Evolutionary conservation across 1,140 invertebrate species (phyloP).

Genomic region (Cotesia chilonis): DNA sequence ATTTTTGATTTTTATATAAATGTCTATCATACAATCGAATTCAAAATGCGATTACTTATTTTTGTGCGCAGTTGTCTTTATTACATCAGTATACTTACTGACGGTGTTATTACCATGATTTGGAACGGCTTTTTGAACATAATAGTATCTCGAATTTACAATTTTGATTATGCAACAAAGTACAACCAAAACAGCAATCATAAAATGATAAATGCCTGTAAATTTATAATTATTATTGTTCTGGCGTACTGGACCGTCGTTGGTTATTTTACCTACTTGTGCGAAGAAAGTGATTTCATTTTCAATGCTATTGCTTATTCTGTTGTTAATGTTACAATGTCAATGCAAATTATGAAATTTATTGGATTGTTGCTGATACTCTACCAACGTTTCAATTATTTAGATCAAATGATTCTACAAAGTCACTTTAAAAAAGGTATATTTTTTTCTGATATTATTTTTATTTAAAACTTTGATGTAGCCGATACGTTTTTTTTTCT

Average conservation of each 20-base stretch:
- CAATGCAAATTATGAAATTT: constrained; percentile 45
- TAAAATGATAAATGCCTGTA: constrained; percentile 5
- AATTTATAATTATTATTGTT: constrained; percentile 6
- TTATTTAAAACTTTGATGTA: neutral
- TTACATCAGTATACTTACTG: constrained; percentile 40
- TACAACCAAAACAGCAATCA: constrained; percentile 24
- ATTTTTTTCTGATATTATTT: neutral
- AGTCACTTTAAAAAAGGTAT: neutral
- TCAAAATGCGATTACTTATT: constrained; percentile 32
- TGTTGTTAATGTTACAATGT: constrained; percentile 39
- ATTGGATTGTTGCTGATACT: constrained; percentile 40
- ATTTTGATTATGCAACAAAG: constrained; percentile 40
- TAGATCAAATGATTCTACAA: constrained; percentile 34
- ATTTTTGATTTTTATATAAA: constrained; percentile 34
- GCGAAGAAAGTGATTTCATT: constrained; percentile 31
- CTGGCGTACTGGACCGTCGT: constrained; percentile 39
- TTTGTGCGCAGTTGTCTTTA: constrained; percentile 28
- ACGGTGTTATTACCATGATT: constrained; percentile 32
- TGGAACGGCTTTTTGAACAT: constrained; percentile 40
- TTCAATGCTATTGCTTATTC: constrained; percentile 41
- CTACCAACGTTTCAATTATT: constrained; percentile 38
- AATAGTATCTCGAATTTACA: constrained; percentile 33
- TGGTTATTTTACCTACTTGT: constrained; percentile 38
- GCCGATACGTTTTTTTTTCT: too few relatives aligned
- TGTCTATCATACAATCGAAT: neutral